A percentile compares a stretch with the other conserved stretches of the same genome.
Conservation (phyloP, 2,797 vertebrate genomes). For the Mareca penelope region DNA sequence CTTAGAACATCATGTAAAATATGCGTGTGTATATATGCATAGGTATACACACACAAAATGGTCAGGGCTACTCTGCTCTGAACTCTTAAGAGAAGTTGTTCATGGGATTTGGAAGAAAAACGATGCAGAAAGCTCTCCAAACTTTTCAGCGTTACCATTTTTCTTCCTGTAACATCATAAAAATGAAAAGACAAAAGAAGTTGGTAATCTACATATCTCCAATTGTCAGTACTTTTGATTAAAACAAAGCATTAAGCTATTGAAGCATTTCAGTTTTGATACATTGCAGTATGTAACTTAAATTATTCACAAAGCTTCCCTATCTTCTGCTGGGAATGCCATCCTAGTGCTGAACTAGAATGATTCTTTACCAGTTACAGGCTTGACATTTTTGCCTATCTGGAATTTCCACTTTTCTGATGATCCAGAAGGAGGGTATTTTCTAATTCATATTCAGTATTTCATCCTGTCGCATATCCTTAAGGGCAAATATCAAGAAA, state of each 20-base stretch:
- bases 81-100: neutral
- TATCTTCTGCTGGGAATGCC: rapidly evolving
- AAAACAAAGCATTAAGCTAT: too few relatives aligned
- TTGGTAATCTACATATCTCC: neutral
- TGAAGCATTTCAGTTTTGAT: too few relatives aligned
- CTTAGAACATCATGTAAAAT: neutral
- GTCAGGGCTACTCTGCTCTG: neutral
- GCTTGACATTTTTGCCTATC: neutral
- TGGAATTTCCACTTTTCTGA: neutral
- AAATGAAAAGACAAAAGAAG: neutral
- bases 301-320: rapidly evolving
- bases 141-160: neutral
- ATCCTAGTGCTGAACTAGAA: neutral
- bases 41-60: neutral
- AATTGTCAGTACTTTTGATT: neutral
- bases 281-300: rapidly evolving
- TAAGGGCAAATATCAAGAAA: neutral
- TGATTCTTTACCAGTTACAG: neutral
- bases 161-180: neutral
- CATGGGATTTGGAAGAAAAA: neutral
- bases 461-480: neutral
- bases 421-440: neutral
- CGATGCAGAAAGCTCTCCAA: neutral
- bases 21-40: rapidly evolving
- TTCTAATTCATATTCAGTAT: neutral